phyloP scores from a whole-genome alignment of 2,888 invertebrate genomes.

The Dichetophora obliterata region DNA sequence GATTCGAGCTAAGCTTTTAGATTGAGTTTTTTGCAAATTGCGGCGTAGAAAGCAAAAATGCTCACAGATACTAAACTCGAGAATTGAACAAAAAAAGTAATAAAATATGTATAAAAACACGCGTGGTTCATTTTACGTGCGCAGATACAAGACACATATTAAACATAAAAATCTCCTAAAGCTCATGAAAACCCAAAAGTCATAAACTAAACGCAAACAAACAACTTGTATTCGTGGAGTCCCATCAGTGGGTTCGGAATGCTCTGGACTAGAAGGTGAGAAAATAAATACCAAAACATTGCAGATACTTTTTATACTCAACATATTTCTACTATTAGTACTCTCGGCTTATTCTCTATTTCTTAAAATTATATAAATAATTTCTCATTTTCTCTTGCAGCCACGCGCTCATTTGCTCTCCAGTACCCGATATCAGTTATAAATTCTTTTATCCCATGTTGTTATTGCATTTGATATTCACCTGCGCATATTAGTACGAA shows the following conservation, averaged over 20 bases:
- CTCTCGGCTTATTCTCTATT: neutral
- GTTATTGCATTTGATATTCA: slow-evolving; percentile 3
- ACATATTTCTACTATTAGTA: neutral
- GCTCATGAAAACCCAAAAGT: neutral
- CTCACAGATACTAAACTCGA: neutral
- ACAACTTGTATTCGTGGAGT: neutral
- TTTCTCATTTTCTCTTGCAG: neutral
- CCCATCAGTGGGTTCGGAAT: neutral
- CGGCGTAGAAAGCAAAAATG: neutral
- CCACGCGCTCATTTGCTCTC: neutral
- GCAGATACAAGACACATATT: slow-evolving; percentile 1
- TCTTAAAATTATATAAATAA: slow-evolving; percentile 4
- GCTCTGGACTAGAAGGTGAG: neutral
- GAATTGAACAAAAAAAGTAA: neutral
- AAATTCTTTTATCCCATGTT: neutral
- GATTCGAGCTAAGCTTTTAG: slow-evolving; percentile 10
- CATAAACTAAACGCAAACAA: neutral
- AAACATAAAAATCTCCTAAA: neutral
- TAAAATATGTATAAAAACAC: neutral
- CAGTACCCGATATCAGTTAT: neutral
- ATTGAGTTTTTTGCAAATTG: neutral
- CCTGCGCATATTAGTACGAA: neutral
- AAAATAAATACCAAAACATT: neutral
- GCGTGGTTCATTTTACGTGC: slow-evolving; percentile 13
- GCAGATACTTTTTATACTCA: neutral